Percentiles rank a stretch among this genome's conserved stretches.
Evolutionary conservation across 2,797 vertebrate species (phyloP).

Genomic region (Macroramphosus scolopax): DNA sequence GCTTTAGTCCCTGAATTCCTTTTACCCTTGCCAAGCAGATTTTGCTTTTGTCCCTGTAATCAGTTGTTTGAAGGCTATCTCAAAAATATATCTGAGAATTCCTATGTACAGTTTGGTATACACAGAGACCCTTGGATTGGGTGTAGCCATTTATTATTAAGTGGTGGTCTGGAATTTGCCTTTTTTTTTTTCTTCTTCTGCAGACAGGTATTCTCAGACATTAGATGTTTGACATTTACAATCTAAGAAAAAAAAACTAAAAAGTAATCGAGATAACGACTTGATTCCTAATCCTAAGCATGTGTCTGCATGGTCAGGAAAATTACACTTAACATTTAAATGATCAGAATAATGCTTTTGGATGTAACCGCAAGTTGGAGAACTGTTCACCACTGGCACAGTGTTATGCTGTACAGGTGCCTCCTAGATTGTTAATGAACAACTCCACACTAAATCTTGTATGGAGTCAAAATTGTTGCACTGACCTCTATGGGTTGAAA

Average conservation of each 20-base stretch:
- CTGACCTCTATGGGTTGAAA: conserved; percentile 79
- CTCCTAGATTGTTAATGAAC: conserved; percentile 62
- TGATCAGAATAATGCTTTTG: conserved; percentile 53
- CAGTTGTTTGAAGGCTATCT: conserved; percentile 33
- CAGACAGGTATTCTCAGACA: conserved; percentile 29
- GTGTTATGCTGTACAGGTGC: conserved; percentile 67
- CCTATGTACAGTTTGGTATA: conserved; percentile 12
- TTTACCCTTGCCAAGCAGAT: conserved; percentile 5
- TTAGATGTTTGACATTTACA: conserved; percentile 13
- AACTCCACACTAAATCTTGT: conserved; percentile 54
- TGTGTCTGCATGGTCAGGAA: conserved; percentile 77
- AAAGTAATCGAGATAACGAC: conserved; percentile 45
- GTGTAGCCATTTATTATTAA: conserved; percentile 22
- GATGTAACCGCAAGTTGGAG: conserved; percentile 73
- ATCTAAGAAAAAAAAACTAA: conserved; percentile 31
- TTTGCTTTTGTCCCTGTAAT: conserved; percentile 19
- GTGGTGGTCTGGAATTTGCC: conserved; percentile 29
- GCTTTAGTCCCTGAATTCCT: conserved; percentile 30
- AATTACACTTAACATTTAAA: conserved; percentile 47
- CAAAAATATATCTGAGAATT: conserved; percentile 15
- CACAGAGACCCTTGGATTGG: conserved; percentile 21
- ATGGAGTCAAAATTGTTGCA: conserved; percentile 67
- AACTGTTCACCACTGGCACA: conserved; percentile 73
- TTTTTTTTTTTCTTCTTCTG: conserved; percentile 37
- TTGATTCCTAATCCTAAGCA: conserved; percentile 67